phyloP scores from a whole-genome alignment of 1,140 invertebrate genomes.

The Cotesia typhae region DNA sequence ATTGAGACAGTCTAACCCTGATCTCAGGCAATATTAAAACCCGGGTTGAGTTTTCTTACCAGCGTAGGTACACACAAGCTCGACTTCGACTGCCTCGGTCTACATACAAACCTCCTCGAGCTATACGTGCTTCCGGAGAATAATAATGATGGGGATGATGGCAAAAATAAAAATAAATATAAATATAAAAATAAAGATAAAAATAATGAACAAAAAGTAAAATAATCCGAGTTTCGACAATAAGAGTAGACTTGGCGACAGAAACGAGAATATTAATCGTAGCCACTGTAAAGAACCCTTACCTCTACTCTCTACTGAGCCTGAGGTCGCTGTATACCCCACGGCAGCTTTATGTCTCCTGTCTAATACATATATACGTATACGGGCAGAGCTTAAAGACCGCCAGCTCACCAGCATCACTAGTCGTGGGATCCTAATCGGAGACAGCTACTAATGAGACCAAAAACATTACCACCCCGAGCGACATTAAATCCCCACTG shows the following conservation, averaged over 20 bases:
- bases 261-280: slow-evolving; percentile 61
- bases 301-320: background rate
- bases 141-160: no score
- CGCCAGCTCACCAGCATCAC: no score
- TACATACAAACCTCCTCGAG: no score
- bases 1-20: no score
- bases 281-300: slow-evolving; percentile 53
- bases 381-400: slow-evolving; percentile 25
- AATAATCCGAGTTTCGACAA: slow-evolving; percentile 31
- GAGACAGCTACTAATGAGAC: slow-evolving; percentile 62
- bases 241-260: slow-evolving; percentile 42
- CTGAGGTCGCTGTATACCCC: slow-evolving; percentile 21
- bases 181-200: background rate
- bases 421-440: slow-evolving; percentile 42
- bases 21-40: no score
- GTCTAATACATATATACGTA: slow-evolving; percentile 16
- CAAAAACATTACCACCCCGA: slow-evolving; percentile 58
- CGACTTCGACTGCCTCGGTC: no score
- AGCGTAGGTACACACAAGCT: no score
- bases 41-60: no score
- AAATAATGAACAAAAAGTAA: background rate
- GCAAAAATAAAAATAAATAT: no score
- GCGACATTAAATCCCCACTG: slow-evolving; percentile 55
- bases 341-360: slow-evolving; percentile 17
- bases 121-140: no score